Base-by-base conservation (phyloP, 1,140 invertebrate genomes). In the Cherax destructor region DNA sequence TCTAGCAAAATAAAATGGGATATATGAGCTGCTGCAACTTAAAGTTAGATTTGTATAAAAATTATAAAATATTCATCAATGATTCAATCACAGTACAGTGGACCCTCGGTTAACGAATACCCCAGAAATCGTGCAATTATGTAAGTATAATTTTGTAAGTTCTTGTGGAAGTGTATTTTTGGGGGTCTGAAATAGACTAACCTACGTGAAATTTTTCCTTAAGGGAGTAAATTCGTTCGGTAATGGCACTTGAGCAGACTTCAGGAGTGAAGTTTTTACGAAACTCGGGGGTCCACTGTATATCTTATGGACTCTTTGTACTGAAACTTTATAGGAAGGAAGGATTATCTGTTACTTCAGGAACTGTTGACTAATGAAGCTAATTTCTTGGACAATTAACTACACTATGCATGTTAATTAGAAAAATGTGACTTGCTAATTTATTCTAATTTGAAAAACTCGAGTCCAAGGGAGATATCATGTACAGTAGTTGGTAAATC, bases 1-100 rank as follows among this genome's bases (percentile, higher is more conserved):
- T 24, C 47, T 52, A 85, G 83, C 83, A 85, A 85, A 86, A 78
- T 78, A 59, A 78, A 78, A 77, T 78, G 49, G 30, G 50, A 86
- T 59, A 56, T 77, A 86, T 77, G 74, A 78, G 52, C 85, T 50
- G 47, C 50, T n/a, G 16, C 50, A 86, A 86, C 85, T 86, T 86
- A 86, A 78, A 86, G 85, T 86, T 86, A 86, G 56, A 56, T 78
- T 52, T 86, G 85, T 86, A 86, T 86, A 84, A 86, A 86, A 86
- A 86, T 86, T 86, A 86, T 86, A 86, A 86, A 86, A 86, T 86
- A 86, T 86, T 77, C 24, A 77, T 72, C 83, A 84, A 84, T 61
- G 65, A 69, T 84, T 84, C 41, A 86, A 86, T 86, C 85, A 86
- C 85, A 86, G 85, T 56, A 78, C n/a, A n/a, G n/a, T n/a, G n/a